Evolutionary conservation across 2,888 invertebrate genomes (phyloP), one percentile per base, ranked within the genome.

Genomic region (Mimachlamys varia): DNA sequence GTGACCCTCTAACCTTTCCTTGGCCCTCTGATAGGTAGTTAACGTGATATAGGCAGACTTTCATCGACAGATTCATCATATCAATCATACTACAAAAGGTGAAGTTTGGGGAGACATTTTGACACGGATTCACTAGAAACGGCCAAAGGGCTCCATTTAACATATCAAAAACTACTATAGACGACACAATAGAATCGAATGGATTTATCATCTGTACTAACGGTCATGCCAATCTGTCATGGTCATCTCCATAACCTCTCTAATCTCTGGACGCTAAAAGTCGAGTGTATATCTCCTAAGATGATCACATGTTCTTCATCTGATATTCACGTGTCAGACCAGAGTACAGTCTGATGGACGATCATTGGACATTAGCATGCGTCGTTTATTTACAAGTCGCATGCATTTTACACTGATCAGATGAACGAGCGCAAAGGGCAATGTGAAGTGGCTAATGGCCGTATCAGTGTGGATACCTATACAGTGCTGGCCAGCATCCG

Each of bases 331-430:
- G 15, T 33, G 76, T 76, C 76, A 76, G 76, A 76, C 33, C 33
- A 22, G 27, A 76, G 76, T 76, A 27, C 33, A 76, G 19, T 27
- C 33, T 33, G 76, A 76, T 76, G 27, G 33, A 76, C 7, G 76
- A 15, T 76, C 76, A 76, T 17, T 76, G 27, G 13, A 33, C 33
- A 76, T 27, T 76, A 76, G 76, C 76, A 76, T 76, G 76, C 33
- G 76, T 76, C 33, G 10, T 76, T 76, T 76, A 27, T 76, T 76
- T 76, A 33, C 76, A 76, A 44, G 27, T 33, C 76, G 27, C 76
- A 33, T 76, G 76, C 76, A 76, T 76, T 76, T 76, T 76, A 27
- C 33, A 76, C 76, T 27, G 76, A 76, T 76, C 76, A 76, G 76
- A 76, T 76, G 22, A n/a, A 76, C 76, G 15, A 27, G 33, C 27